Evolutionary conservation across 2,113 vertebrate species (phyloP), one percentile per base, ranked within the genome.

Genomic region (Maccullochella peelii): DNA sequence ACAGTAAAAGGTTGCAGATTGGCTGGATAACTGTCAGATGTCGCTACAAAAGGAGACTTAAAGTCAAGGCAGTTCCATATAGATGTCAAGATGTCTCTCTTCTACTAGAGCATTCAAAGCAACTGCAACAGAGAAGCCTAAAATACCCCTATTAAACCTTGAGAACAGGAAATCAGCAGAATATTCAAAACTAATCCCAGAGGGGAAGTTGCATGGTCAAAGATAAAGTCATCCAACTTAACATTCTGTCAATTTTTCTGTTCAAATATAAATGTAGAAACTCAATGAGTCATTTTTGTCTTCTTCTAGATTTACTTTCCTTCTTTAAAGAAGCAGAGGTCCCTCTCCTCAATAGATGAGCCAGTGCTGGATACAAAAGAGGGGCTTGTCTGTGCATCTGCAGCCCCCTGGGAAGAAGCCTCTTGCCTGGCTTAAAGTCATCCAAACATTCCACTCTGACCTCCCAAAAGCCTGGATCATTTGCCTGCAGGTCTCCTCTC

Each of bases 351-450:
- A 82, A 38, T 33, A 71, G 36, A 87, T 5, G 75, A 83, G 79
- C 25, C 42, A 8, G 23, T 15, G 47, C 47, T 57, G 49, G 59
- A 63, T 27, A 80, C 3, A 82, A 80, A 57, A 78, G 23, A 77
- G 67, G 61, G 55, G 68, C 33, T 82, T 57, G 72, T 85, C 79
- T 47, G 47, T 82, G 87, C 85, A 86, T 85, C 84, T 87, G 91
- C 84, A 90, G 77, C 73, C 73, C 73, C 77, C 79, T 12, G 82
- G 68, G 79, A 89, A 65, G 82, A 85, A 68, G 73, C 77, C 52
- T 85, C 79, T 67, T 36, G 36, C 15, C 65, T 38, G 40, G 83
- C 62, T 88, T 68, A 68, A 81, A 87, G 81, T 85, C 74, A 55
- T 83, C 74, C 82, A 80, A 87, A 84, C 71, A 82, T 72, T 89